phyloP scores from a whole-genome alignment of 2,113 vertebrate species.

The Thalassarche chlororhynchos region DNA sequence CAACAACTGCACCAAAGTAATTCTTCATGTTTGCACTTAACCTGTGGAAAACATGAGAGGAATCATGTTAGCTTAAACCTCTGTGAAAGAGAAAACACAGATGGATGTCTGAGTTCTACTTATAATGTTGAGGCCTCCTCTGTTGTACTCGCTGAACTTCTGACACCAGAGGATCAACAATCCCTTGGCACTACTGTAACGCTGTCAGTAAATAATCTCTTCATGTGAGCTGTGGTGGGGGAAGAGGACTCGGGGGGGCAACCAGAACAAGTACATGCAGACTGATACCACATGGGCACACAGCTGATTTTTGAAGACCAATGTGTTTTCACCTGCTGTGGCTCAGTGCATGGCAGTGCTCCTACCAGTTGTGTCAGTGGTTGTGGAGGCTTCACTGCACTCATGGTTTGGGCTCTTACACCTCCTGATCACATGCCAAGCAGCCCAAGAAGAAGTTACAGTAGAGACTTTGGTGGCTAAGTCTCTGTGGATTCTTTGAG shows the following conservation, averaged over 20 bases:
- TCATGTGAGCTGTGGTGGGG: background rate
- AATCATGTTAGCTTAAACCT: background rate
- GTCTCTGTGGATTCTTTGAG: background rate
- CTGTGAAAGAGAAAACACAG: background rate
- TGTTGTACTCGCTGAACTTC: background rate
- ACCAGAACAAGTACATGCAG: background rate
- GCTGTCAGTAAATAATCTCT: background rate
- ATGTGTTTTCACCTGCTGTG: background rate
- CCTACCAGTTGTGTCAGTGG: background rate
- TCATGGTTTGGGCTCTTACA: background rate
- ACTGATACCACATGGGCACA: background rate
- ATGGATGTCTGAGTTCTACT: background rate
- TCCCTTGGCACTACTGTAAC: background rate
- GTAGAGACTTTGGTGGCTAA: background rate
- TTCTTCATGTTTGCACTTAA: background rate
- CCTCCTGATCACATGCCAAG: background rate
- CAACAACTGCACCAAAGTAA: background rate
- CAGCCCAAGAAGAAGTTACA: background rate
- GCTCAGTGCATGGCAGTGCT: background rate
- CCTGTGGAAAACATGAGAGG: background rate
- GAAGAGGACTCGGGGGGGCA: background rate
- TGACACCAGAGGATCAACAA: background rate
- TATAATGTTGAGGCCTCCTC: background rate
- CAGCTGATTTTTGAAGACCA: background rate
- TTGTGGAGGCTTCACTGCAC: background rate